These are phyloP conservation scores for Drosophila lini DNA, from an alignment of 1,140 invertebrate genomes.

Conservation along the genomic window DNA sequence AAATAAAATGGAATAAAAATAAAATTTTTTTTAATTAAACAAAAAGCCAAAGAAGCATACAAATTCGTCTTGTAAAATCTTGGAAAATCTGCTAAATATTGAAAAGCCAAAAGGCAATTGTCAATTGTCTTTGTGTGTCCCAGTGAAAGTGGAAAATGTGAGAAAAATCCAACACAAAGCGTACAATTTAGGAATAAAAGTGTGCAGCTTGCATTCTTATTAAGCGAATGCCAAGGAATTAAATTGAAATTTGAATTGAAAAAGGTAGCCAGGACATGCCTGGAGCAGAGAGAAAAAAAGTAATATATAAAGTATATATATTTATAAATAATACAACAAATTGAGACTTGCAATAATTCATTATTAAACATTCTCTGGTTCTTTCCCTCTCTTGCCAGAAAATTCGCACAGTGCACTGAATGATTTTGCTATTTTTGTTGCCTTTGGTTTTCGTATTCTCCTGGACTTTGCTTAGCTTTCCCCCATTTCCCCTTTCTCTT, in stretches of 20 bases:
- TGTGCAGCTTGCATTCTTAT: not conserved
- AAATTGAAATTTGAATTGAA: not conserved
- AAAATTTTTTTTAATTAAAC: too few relatives aligned
- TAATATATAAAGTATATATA: not conserved
- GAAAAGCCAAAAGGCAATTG: not conserved
- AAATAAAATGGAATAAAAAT: not conserved
- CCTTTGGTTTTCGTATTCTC: conserved; percentile 2
- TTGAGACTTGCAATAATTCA: not conserved
- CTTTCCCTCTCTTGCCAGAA: not conserved
- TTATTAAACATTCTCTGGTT: not conserved
- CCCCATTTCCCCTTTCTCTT: not conserved
- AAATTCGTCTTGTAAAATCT: not conserved
- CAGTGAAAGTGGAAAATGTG: not conserved
- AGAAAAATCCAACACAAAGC: not conserved
- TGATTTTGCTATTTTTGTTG: conserved; percentile 10
- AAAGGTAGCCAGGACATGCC: not conserved
- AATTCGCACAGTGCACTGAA: conserved; percentile 24
- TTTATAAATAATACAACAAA: not conserved
- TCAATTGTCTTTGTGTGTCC: not conserved
- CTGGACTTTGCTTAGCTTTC: conserved; percentile 21
- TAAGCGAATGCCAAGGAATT: too few relatives aligned
- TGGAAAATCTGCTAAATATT: too few relatives aligned
- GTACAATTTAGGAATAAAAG: not conserved
- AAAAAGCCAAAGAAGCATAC: not conserved
- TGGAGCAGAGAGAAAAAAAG: not conserved